Conservation (phyloP, 2,113 vertebrate genomes). For the Mola mola region DNA sequence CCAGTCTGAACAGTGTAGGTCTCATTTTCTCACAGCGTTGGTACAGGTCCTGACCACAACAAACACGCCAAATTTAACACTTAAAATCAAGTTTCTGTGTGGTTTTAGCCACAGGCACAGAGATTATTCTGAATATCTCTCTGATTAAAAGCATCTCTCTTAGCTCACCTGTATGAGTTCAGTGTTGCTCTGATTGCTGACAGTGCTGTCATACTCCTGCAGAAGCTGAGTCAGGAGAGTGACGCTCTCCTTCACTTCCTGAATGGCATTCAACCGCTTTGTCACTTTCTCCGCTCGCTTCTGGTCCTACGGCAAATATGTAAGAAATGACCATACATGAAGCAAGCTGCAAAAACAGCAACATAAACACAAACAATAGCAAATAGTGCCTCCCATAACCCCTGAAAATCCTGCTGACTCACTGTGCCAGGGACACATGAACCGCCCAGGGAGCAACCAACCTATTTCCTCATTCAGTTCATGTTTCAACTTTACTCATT, state of each 20-base stretch:
- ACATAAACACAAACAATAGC: neutral
- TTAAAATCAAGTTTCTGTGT: neutral
- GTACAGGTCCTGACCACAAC: constrained; percentile 88
- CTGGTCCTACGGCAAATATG: constrained; percentile 84
- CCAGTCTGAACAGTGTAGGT: constrained; percentile 94
- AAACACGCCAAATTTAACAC: neutral
- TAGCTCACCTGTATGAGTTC: constrained; percentile 93
- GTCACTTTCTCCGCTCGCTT: constrained; percentile 97
- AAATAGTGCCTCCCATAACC: constrained; percentile 4
- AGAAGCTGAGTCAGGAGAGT: constrained; percentile 93
- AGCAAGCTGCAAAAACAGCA: neutral
- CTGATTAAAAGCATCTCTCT: constrained; percentile 9
- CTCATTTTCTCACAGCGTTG: constrained; percentile 98
- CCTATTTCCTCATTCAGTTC: constrained; percentile 23
- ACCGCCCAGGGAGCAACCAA: neutral
- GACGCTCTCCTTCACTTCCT: constrained; percentile 96
- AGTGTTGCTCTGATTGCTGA: constrained; percentile 81
- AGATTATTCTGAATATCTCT: neutral
- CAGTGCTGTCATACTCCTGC: constrained; percentile 85
- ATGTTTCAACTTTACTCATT: constrained; percentile 1
- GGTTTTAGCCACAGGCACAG: neutral
- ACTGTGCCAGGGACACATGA: constrained; percentile 26
- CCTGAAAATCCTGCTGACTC: constrained; percentile 25
- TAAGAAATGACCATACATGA: neutral
- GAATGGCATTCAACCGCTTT: constrained; percentile 92